Conservation (phyloP, 2,113 vertebrate genomes). For the Corapipo altera region DNA sequence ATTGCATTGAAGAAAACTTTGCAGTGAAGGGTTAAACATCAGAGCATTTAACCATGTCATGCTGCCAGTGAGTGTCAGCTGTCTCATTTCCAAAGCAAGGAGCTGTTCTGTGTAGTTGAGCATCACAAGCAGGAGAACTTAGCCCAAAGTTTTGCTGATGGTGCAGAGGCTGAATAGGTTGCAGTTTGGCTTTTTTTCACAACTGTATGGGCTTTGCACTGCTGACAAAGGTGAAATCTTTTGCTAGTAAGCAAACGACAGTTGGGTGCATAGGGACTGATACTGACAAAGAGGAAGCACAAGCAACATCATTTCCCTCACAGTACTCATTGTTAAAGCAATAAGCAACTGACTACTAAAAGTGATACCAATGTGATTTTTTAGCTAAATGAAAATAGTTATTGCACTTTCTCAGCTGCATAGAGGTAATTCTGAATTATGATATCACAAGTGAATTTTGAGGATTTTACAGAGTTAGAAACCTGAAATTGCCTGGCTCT, state of each 20-base stretch:
- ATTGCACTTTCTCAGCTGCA: background rate
- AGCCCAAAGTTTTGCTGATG: constrained; percentile 52
- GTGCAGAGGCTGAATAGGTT: constrained; percentile 31
- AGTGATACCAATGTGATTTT: background rate
- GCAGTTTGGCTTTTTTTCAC: constrained; percentile 10
- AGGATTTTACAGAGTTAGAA: background rate
- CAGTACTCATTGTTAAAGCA: background rate
- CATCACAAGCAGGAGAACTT: background rate
- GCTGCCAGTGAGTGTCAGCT: background rate
- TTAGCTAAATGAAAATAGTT: background rate
- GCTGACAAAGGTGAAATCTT: constrained; percentile 60
- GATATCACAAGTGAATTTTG: background rate
- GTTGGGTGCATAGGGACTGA: background rate
- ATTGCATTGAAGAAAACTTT: background rate
- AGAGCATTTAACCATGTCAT: background rate
- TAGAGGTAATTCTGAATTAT: background rate
- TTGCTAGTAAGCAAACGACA: constrained; percentile 40
- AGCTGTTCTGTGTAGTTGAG: constrained; percentile 38
- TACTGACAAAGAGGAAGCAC: constrained; percentile 26
- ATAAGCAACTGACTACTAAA: background rate
- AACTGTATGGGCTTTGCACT: constrained; percentile 1
- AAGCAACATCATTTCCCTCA: background rate
- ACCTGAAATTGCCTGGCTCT: background rate
- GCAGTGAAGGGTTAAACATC: background rate
- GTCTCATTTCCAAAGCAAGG: background rate